Evolutionary conservation across 2,888 invertebrate species (phyloP).

Genomic region (Drosophila picticornis): DNA sequence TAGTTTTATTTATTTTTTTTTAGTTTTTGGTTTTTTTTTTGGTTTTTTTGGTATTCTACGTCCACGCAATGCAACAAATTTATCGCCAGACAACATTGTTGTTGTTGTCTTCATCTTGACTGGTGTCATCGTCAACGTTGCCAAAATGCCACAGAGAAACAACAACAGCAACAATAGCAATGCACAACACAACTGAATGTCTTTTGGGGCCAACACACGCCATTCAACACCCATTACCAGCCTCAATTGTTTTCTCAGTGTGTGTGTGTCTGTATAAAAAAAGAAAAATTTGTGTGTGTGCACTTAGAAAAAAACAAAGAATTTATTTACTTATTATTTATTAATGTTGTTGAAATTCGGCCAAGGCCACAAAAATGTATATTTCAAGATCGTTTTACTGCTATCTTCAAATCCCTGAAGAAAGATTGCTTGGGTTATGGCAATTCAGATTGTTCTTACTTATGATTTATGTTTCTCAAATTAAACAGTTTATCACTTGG

Average conservation of each 20-base stretch:
- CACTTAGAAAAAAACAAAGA: conserved; percentile 2
- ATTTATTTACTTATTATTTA: background rate
- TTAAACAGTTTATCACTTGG: background rate
- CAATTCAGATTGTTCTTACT: background rate
- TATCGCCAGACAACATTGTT: conserved; percentile 71
- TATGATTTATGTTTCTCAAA: background rate
- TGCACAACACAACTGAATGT: conserved; percentile 39
- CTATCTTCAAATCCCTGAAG: background rate
- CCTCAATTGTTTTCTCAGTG: conserved; percentile 54
- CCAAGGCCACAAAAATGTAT: background rate
- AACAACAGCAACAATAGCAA: conserved; percentile 40
- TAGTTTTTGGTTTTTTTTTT: conserved; percentile 8
- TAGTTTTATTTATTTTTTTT: conserved; percentile 3
- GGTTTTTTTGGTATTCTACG: conserved; percentile 52
- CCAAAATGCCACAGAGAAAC: conserved; percentile 65
- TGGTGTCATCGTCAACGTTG: conserved; percentile 77
- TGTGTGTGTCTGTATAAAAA: conserved; percentile 6
- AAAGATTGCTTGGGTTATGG: accelerated
- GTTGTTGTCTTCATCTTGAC: conserved; percentile 42
- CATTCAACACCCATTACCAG: conserved; percentile 77
- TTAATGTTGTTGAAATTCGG: background rate
- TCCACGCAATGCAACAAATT: conserved; percentile 83
- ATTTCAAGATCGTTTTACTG: background rate
- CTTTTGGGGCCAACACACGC: conserved; percentile 64
- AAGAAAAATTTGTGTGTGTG: background rate